Evolutionary conservation across 2,888 invertebrate genomes (phyloP).

Genomic region (Dioctria rufipes): DNA sequence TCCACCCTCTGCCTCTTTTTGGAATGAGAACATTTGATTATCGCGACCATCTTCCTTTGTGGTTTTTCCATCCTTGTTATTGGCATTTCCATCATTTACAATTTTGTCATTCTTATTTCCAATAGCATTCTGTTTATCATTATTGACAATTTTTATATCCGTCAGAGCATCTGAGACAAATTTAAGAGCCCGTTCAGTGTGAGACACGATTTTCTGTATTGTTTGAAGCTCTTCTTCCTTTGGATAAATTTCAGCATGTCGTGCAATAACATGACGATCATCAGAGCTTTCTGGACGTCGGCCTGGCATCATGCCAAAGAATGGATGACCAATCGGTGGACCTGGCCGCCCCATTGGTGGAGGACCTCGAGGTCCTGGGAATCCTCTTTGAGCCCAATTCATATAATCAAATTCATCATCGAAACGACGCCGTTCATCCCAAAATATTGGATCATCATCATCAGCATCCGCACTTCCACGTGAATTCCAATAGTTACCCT

Average conservation of each 20-base stretch:
- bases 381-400: conserved; percentile 81
- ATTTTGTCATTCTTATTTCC: conserved; percentile 67
- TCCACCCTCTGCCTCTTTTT: conserved; percentile 77
- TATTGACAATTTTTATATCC: conserved; percentile 70
- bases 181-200: conserved; percentile 95
- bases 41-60: conserved; percentile 83
- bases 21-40: conserved; percentile 84
- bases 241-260: conserved; percentile 95
- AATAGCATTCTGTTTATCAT: conserved; percentile 67
- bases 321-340: conserved; percentile 70
- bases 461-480: conserved; percentile 77
- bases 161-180: conserved; percentile 92
- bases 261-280: conserved; percentile 94
- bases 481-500: conserved; percentile 79
- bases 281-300: conserved; percentile 94
- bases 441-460: conserved; percentile 88
- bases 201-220: conserved; percentile 93
- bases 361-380: conserved; percentile 73
- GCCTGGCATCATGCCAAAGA: conserved; percentile 76
- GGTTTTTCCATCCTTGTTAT: conserved; percentile 73
- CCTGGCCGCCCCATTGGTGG: conserved; percentile 69
- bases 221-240: conserved; percentile 89
- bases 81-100: conserved; percentile 64
- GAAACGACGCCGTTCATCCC: conserved; percentile 87
- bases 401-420: conserved; percentile 82